Evolutionary conservation across 2,113 vertebrate genomes (phyloP).

Genomic region (Columba janthina): DNA sequence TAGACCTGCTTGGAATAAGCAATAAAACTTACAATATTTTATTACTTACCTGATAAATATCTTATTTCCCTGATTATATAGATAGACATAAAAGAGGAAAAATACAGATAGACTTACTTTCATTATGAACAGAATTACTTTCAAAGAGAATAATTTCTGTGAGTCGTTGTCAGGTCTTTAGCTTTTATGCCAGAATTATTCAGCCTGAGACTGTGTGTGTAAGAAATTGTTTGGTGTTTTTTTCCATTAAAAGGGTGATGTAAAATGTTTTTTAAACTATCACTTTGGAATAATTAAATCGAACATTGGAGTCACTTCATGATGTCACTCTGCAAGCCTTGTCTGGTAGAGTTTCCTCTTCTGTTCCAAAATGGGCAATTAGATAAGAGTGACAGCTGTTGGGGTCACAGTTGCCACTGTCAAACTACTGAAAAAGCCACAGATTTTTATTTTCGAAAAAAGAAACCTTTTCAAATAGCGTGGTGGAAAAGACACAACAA

Average conservation of each 20-base stretch:
- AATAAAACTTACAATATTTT: not conserved
- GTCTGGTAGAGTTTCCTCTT: not conserved
- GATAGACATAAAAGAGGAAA: not conserved
- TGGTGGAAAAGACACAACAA: not conserved
- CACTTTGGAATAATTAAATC: conserved; percentile 4
- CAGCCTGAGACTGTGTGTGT: not conserved
- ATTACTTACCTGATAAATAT: not conserved
- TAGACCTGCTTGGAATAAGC: not conserved
- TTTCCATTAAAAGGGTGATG: not conserved
- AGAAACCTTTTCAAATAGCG: not conserved
- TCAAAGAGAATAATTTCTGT: not conserved
- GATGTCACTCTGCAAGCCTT: not conserved
- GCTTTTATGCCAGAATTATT: not conserved
- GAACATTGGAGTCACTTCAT: not conserved
- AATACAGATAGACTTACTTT: not conserved
- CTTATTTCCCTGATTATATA: not conserved
- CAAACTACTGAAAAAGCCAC: not conserved
- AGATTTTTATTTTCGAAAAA: not conserved
- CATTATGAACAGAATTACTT: not conserved
- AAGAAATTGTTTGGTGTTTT: not conserved
- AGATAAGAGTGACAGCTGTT: not conserved
- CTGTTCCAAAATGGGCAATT: not conserved
- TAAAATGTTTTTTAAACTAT: conserved; percentile 6
- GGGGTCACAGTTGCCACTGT: not conserved
- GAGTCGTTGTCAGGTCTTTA: not conserved